Percentiles rank a stretch among this genome's conserved stretches.
phyloP scores from a whole-genome alignment of 2,888 invertebrate genomes.

The Nomada ruficornis region DNA sequence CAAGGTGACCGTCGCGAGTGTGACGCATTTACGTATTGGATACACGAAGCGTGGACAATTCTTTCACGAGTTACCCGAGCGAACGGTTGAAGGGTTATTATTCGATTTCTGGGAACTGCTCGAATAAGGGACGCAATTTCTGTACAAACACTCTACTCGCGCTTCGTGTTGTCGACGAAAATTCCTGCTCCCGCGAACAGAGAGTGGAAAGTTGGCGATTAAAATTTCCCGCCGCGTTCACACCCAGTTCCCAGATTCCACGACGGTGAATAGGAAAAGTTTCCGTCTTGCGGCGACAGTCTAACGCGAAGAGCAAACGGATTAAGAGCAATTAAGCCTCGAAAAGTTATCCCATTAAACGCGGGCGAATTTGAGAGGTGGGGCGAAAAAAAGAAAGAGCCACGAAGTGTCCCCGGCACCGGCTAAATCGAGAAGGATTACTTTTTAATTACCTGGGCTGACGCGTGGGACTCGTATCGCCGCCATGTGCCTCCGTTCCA shows the following conservation, averaged over 20 bases:
- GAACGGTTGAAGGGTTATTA: no score
- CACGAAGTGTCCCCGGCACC: not conserved
- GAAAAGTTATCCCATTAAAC: slow-evolving; percentile 15
- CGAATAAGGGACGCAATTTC: no score
- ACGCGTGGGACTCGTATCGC: slow-evolving; percentile 77
- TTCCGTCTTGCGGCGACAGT: no score
- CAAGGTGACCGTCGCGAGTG: not conserved
- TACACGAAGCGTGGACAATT: not conserved
- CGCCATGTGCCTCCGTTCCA: slow-evolving; percentile 73
- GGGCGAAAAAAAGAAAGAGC: not conserved
- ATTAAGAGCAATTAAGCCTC: slow-evolving; percentile 24
- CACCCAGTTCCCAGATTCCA: slow-evolving; percentile 5
- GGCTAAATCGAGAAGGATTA: slow-evolving; percentile 36
- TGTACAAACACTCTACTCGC: no score
- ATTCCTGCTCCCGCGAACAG: no score
- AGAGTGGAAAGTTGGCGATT: slow-evolving; percentile 33
- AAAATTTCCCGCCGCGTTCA: slow-evolving; percentile 57
- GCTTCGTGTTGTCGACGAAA: not conserved
- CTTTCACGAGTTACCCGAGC: not conserved
- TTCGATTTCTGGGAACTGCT: not conserved
- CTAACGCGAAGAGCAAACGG: slow-evolving; percentile 18
- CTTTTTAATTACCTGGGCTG: slow-evolving; percentile 77
- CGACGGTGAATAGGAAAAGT: not conserved
- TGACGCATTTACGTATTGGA: not conserved
- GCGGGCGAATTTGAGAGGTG: not conserved